These are phyloP conservation scores for Leptinotarsa lineolata DNA, from an alignment of 1,140 invertebrate genomes.

Conservation along the genomic window DNA sequence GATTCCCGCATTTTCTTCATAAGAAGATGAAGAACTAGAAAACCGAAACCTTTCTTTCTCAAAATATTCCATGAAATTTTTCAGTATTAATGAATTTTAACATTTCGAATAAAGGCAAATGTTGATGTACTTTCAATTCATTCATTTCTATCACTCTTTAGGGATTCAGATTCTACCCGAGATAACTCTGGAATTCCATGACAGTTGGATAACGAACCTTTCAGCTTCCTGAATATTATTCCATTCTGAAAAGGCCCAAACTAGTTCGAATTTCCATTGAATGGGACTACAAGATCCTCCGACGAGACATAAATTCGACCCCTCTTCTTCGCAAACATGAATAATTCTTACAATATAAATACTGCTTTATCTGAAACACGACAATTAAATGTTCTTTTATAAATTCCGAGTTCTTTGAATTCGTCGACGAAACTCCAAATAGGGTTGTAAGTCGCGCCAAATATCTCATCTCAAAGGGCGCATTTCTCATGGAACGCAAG, in stretches of 20 bases:
- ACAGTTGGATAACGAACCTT: no score
- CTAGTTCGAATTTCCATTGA: no score
- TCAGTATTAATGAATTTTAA: no score
- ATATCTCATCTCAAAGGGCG: conserved; percentile 18
- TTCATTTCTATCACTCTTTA: no score
- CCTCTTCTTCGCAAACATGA: neutral
- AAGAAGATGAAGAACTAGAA: no score
- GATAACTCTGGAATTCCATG: no score
- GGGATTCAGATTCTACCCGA: no score
- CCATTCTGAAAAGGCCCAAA: neutral
- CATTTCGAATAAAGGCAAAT: no score
- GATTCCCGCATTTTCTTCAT: no score
- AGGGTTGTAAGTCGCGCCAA: neutral
- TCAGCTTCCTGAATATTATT: neutral
- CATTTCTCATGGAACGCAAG: conserved; percentile 10
- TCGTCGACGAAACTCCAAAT: conserved; percentile 1
- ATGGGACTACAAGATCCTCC: neutral
- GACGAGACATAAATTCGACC: neutral
- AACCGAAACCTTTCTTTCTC: no score
- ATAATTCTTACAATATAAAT: conserved; percentile 13
- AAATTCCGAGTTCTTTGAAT: conserved; percentile 18
- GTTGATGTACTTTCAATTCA: no score
- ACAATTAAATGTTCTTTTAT: conserved; percentile 17
- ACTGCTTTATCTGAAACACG: conserved; percentile 15
- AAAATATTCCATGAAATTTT: no score